Conservation (phyloP, 2,113 vertebrate genomes). For the Colinus virginianus region DNA sequence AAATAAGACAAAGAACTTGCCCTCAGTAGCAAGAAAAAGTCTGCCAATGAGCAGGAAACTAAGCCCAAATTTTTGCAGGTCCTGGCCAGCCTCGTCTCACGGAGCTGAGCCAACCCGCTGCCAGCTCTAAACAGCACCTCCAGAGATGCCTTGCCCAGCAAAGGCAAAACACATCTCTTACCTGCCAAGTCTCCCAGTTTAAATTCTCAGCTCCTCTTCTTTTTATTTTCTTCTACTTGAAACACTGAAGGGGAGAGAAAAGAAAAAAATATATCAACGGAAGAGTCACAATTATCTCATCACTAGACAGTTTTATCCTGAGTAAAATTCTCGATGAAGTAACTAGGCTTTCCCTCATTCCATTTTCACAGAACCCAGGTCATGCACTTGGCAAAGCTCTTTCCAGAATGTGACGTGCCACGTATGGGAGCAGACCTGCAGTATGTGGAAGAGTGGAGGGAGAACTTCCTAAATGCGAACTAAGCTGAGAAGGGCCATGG, state of each 20-base stretch:
- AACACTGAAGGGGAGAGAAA: conserved; percentile 32
- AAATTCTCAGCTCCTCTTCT: conserved; percentile 50
- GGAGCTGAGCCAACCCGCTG: accelerated
- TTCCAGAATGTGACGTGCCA: not conserved
- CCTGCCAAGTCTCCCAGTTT: conserved; percentile 65
- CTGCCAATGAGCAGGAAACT: not conserved
- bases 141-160: accelerated
- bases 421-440: not conserved
- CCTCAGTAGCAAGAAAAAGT: accelerated
- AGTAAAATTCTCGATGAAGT: not conserved
- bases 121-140: not conserved
- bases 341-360: not conserved
- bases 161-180: conserved; percentile 58
- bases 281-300: not conserved
- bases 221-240: conserved; percentile 53
- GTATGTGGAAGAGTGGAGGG: accelerated
- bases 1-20: not conserved
- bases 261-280: not conserved
- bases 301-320: not conserved
- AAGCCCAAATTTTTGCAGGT: not conserved
- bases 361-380: not conserved
- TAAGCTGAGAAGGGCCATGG: not conserved
- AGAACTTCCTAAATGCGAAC: not conserved
- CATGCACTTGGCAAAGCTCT: not conserved
- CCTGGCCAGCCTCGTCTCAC: not conserved